A percentile compares a stretch with the other conserved stretches of the same genome.
Conservation (phyloP, 2,888 invertebrate species). For the Colletes collaris region DNA sequence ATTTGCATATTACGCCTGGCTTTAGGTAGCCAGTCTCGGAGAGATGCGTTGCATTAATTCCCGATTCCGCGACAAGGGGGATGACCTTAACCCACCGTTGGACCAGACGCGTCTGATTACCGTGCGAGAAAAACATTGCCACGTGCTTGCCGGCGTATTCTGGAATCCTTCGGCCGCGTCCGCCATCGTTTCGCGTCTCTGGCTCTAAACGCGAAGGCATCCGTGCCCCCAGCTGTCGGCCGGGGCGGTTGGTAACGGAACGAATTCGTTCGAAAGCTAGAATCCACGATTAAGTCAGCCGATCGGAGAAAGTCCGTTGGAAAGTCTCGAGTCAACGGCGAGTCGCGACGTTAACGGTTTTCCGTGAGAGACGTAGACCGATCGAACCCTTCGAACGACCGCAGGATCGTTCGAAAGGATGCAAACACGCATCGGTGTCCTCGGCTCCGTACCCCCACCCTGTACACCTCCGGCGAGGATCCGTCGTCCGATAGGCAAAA, state of each 20-base stretch:
- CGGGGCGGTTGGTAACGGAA: background rate
- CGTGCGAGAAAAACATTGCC: constrained; percentile 70
- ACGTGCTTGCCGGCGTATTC: constrained; percentile 50
- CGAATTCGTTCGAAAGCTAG: background rate
- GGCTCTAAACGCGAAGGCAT: no score
- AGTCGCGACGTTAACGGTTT: constrained; percentile 53
- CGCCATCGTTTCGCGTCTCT: no score
- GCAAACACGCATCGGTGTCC: constrained; percentile 30
- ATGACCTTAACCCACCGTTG: constrained; percentile 75
- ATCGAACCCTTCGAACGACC: constrained; percentile 59
- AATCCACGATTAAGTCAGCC: constrained; percentile 15
- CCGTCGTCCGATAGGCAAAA: constrained; percentile 76
- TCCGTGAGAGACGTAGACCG: constrained; percentile 54
- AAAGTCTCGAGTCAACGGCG: constrained; percentile 27
- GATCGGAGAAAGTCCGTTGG: constrained; percentile 57
- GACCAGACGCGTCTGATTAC: constrained; percentile 68
- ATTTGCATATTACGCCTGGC: constrained; percentile 81
- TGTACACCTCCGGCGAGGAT: background rate
- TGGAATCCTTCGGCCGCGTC: no score
- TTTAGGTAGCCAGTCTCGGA: constrained; percentile 74
- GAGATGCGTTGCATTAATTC: constrained; percentile 81
- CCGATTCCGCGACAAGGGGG: constrained; percentile 70
- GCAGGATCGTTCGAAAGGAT: constrained; percentile 41
- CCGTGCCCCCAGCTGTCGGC: background rate
- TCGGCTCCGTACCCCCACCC: background rate